Evolutionary conservation across 2,797 vertebrate species (phyloP).

Genomic region (Sardinella longiceps): DNA sequence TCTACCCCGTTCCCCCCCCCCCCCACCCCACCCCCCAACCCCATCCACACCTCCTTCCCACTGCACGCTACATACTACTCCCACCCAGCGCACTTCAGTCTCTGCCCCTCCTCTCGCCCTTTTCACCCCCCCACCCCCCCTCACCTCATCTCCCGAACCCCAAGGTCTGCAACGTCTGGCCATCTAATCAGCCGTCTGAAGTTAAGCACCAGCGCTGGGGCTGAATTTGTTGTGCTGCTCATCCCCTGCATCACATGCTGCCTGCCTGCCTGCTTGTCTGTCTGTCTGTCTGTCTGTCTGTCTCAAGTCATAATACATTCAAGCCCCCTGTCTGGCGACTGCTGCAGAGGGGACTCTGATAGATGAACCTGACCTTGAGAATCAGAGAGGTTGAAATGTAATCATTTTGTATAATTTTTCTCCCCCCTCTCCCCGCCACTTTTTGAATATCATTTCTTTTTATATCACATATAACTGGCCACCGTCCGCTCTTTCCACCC

Average conservation of each 20-base stretch:
- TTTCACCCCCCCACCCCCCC: slow-evolving; percentile 54
- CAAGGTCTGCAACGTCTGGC: slow-evolving; percentile 78
- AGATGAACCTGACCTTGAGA: slow-evolving; percentile 78
- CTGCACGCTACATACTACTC: slow-evolving; percentile 57
- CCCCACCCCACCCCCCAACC: neutral
- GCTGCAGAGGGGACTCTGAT: slow-evolving; percentile 66
- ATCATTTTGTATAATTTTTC: slow-evolving; percentile 62
- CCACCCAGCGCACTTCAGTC: slow-evolving; percentile 37
- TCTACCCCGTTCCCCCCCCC: neutral
- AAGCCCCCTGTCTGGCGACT: slow-evolving; percentile 68
- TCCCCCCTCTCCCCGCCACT: slow-evolving; percentile 6
- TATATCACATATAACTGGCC: slow-evolving; percentile 50
- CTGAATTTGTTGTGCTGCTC: slow-evolving; percentile 67
- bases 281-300: slow-evolving; percentile 43
- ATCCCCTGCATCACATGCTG: slow-evolving; percentile 55
- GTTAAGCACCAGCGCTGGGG: slow-evolving; percentile 54
- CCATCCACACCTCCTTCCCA: slow-evolving; percentile 50
- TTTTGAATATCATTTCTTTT: slow-evolving; percentile 53
- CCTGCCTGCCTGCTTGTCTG: neutral
- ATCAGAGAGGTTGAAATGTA: slow-evolving; percentile 70
- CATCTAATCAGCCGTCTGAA: slow-evolving; percentile 71
- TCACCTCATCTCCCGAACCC: slow-evolving; percentile 56
- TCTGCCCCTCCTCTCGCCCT: slow-evolving; percentile 27
- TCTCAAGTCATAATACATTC: slow-evolving; percentile 69
- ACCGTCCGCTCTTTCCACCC: slow-evolving; percentile 37